phyloP scores from a whole-genome alignment of 2,888 invertebrate genomes.

The Abscondita cerata region DNA sequence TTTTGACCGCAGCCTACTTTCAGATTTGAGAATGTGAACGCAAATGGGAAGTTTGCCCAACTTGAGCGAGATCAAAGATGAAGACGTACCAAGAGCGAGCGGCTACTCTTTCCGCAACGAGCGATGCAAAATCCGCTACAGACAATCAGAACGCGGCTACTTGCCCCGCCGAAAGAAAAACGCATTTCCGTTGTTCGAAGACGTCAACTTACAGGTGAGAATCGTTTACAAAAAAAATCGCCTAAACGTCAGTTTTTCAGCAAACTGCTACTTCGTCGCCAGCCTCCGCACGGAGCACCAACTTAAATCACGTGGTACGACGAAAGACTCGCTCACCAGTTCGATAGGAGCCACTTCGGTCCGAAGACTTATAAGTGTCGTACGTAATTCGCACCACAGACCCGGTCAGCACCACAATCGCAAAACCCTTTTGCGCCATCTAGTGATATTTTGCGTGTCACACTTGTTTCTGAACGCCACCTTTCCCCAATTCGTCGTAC shows the following conservation, averaged over 20 bases:
- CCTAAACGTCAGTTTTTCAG: slow-evolving; percentile 9
- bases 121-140: slow-evolving; percentile 24
- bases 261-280: slow-evolving; percentile 26
- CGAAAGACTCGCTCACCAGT: slow-evolving; percentile 74
- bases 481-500: slow-evolving; percentile 66
- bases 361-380: slow-evolving; percentile 71
- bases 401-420: slow-evolving; percentile 61
- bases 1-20: too few species aligned
- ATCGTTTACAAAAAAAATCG: background rate
- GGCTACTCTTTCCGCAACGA: slow-evolving; percentile 20
- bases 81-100: slow-evolving; percentile 32
- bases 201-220: slow-evolving; percentile 32
- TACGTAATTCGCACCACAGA: slow-evolving; percentile 51
- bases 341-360: slow-evolving; percentile 81
- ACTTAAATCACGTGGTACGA: slow-evolving; percentile 51
- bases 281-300: slow-evolving; percentile 29
- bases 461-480: slow-evolving; percentile 72
- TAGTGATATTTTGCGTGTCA: slow-evolving; percentile 65
- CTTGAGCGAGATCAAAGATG: slow-evolving; percentile 65
- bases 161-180: slow-evolving; percentile 19
- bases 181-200: slow-evolving; percentile 25
- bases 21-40: background rate
- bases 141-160: slow-evolving; percentile 29
- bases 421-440: slow-evolving; percentile 60
- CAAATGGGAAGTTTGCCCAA: slow-evolving; percentile 72